Base-by-base conservation (phyloP, 2,797 vertebrate genomes). In the Onychomys leucogaster region DNA sequence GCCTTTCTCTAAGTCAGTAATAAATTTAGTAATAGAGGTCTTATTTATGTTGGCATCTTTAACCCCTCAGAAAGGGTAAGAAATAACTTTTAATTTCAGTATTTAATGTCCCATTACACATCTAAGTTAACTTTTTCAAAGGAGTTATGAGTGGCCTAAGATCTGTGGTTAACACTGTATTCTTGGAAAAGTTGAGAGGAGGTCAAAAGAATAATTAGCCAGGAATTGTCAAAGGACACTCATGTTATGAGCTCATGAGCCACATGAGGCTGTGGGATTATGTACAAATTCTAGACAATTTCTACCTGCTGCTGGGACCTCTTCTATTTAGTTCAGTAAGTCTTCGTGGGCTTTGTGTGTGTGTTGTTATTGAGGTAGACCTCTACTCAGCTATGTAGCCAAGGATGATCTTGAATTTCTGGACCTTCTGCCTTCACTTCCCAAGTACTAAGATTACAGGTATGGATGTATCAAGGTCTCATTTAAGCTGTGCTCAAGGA, bases 131-230 rank as follows among this genome's bases (percentile, higher is more conserved):
- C 71, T 96, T 96, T 86, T 85, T 75, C 73, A 82, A 91, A 96
- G 71, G 89, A 76, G 75, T 59, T n/a, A 49, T 80, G 32, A 96
- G n/a, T 90, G 83, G 52, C 61, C 16, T 69, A 76, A 91, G 49
- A 89, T 78, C 67, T 97, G 43, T 69, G 34, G 65, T 59, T 96
- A 63, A 97, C 46, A 89, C 63, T 81, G 80, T 49, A 73, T 69
- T 96, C 41, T 89, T 92, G 32, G 63, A 95, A 91, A 97, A 96
- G 43, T 41, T 86, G 89, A 89, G 69, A 89, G 93, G 88, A 97
- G 73, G 77, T 93, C 52, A 94, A 96, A 97, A 89, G 67, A 90
- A 90, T 46, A 95, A 94, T 85, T 85, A 90, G 59, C 41, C 11
- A 85, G 27, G 46, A n/a, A 78, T 1, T 88, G 76, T 92, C 57